Percentiles rank a stretch among this genome's conserved stretches.
phyloP scores from a whole-genome alignment of 2,797 vertebrate genomes.

The Setipinna tenuifilis region DNA sequence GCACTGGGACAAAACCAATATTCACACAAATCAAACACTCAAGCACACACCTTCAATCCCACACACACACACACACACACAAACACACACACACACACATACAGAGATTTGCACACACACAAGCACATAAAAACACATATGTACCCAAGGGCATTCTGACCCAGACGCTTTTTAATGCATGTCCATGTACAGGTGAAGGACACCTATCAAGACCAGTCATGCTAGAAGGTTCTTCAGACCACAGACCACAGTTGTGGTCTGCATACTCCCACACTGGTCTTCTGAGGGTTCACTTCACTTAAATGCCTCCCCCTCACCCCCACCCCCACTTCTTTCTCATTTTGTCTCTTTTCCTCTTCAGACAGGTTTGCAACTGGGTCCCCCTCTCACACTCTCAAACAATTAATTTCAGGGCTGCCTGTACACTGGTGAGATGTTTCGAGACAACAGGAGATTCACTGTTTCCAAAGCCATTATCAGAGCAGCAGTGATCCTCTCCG shows the following conservation, averaged over 20 bases:
- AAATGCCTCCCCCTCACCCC: not conserved
- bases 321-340: no score
- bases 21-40: not conserved
- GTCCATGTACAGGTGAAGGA: not conserved
- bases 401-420: conserved; percentile 47
- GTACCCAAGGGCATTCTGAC: not conserved
- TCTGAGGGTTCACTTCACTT: not conserved
- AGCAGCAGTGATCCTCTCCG: conserved; percentile 10
- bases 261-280: not conserved
- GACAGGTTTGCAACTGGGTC: conserved; percentile 19
- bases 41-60: not conserved
- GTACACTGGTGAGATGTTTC: conserved; percentile 23
- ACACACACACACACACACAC: not conserved
- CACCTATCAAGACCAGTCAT: not conserved
- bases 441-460: conserved; percentile 50
- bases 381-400: conserved; percentile 56
- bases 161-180: not conserved
- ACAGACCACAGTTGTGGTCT: no score
- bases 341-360: conserved; percentile 17
- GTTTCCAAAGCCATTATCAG: conserved; percentile 66
- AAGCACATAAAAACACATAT: not conserved
- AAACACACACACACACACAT: conserved; percentile 7
- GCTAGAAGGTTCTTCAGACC: not conserved
- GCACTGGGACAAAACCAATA: conserved; percentile 53
- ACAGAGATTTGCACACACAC: not conserved